phyloP scores from a whole-genome alignment of 2,113 vertebrate species.

The Myotis lucifugus region DNA sequence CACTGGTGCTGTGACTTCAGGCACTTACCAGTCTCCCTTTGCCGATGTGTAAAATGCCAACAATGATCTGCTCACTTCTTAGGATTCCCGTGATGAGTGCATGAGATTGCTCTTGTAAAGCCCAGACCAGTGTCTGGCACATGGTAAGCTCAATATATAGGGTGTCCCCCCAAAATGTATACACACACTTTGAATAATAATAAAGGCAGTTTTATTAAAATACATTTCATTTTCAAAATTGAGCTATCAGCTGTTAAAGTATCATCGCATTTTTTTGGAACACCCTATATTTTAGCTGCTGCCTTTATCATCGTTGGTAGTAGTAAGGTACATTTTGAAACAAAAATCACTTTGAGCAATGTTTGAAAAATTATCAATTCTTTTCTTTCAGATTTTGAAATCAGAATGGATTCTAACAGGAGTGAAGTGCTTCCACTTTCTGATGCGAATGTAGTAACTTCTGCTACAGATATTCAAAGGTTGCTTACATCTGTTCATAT shows the following conservation, averaged over 20 bases:
- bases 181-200: too few relatives aligned
- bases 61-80: not conserved
- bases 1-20: not conserved
- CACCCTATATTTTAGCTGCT: not conserved
- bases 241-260: too few relatives aligned
- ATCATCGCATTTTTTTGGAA: too few relatives aligned
- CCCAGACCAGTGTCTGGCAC: not conserved
- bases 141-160: not conserved
- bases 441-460: constrained; percentile 55
- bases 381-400: constrained; percentile 87
- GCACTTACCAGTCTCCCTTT: not conserved
- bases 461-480: constrained; percentile 77
- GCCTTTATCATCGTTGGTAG: not conserved
- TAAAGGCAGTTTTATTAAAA: too few relatives aligned
- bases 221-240: too few relatives aligned
- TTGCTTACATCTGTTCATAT: constrained; percentile 57
- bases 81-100: not conserved
- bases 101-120: not conserved
- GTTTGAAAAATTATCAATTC: constrained; percentile 52
- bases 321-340: not conserved
- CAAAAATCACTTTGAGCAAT: not conserved
- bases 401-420: constrained; percentile 82
- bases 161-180: too few relatives aligned
- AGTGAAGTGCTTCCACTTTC: constrained; percentile 78
- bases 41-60: not conserved